Evolutionary conservation across 2,888 invertebrate genomes (phyloP), one percentile per base, ranked within the genome.

Genomic region (Rugalucina vietnamica): DNA sequence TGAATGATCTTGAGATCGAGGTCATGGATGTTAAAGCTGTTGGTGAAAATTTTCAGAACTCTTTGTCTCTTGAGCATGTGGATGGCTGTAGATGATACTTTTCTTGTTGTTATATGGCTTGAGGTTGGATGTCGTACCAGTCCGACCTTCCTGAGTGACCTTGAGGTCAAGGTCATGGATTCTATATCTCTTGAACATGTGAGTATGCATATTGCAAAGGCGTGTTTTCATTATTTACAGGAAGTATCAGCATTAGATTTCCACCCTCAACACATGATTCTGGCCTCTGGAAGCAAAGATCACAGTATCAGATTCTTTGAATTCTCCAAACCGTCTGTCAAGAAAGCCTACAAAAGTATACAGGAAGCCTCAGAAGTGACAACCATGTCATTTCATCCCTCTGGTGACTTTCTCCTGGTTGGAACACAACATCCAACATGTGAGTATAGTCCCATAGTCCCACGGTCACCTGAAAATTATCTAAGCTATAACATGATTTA

Each of bases 231-330:
- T 39, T 18, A 49, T 69, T 90, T 87, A 10, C 91, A 96, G 95
- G 99, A 99, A 96, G 99, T 99, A 0, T 98, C 99, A 0, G 98
- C 97, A 76, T 95, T 99, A 60, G 98, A 99, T 94, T 99, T 99
- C 95, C 99, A 99, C 95, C 99, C 99, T 0, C 89, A 88, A 54
- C 93, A 93, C 84, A 98, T 98, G 89, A 97, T 99, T 90, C 96
- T 99, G 32, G 98, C 98, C 0, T 99, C 99, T 0, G 99, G 99
- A 0, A 98, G 98, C 10, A 96, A 97, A 50, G 99, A 99, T 94
- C 97, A 97, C 93, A 98, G 98, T 21, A 97, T 99, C 76, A 98
- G 99, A 94, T 96, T 99, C 69, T 99, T 99, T 94, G 99, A 99
- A 94, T 99, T 98, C 93, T 98, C 99, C 50, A 99, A 99, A 95